Conservation (phyloP, 2,113 vertebrate genomes). For the Acrocephalus kingi region DNA sequence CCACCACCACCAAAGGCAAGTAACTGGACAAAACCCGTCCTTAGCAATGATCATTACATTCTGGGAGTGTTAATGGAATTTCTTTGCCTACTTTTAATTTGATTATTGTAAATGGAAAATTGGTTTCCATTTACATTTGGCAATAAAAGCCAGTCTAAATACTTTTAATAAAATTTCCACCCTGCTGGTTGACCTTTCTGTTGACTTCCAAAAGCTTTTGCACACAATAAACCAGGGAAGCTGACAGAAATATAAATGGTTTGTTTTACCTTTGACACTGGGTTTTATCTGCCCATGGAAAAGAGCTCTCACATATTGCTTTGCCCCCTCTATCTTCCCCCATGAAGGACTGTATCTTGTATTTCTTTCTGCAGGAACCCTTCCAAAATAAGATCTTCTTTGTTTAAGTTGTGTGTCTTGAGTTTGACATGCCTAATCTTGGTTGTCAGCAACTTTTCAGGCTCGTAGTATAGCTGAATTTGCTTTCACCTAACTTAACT, state of each 20-base stretch:
- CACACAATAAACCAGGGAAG: neutral
- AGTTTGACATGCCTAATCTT: neutral
- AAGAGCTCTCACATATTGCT: neutral
- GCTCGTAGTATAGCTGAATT: neutral
- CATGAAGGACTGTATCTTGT: neutral
- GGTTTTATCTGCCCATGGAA: neutral
- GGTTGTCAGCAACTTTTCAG: neutral
- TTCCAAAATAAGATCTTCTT: neutral
- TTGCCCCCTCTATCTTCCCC: neutral
- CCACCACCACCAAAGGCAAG: neutral
- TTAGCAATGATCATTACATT: neutral
- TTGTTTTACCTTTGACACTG: neutral
- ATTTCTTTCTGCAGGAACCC: neutral
- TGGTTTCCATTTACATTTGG: slow-evolving; percentile 32
- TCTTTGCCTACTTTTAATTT: neutral
- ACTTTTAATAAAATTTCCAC: slow-evolving; percentile 10
- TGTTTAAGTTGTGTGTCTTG: neutral
- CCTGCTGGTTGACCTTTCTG: neutral
- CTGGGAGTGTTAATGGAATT: neutral
- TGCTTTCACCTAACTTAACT: neutral
- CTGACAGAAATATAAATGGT: neutral
- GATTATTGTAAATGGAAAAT: neutral
- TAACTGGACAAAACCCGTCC: neutral
- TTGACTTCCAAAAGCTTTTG: neutral
- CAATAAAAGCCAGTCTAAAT: slow-evolving; percentile 33